Conservation (phyloP, 2,888 invertebrate genomes). For the Callimorpha dominula region DNA sequence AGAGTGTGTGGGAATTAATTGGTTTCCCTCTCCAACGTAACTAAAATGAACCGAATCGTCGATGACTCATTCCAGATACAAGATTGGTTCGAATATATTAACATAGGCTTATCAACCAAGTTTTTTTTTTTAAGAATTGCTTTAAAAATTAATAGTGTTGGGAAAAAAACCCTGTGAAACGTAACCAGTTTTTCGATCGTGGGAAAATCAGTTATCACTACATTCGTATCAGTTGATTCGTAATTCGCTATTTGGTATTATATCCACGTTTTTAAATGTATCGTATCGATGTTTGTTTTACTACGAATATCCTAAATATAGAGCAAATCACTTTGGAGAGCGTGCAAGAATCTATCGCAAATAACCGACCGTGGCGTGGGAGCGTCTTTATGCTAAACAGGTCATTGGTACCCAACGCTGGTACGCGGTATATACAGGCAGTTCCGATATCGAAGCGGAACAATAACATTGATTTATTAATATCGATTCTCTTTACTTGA, state of each 20-base stretch:
- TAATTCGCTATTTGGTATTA: constrained; percentile 59
- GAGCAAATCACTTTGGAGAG: constrained; percentile 83
- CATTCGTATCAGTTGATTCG: constrained; percentile 50
- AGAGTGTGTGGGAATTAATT: constrained; percentile 2
- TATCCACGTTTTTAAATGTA: constrained; percentile 72
- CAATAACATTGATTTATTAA: constrained; percentile 36
- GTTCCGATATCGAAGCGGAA: constrained; percentile 49
- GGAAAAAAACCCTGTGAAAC: constrained; percentile 53
- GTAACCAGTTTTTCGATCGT: constrained; percentile 62
- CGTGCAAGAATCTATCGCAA: constrained; percentile 86
- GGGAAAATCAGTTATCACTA: constrained; percentile 66
- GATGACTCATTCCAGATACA: constrained; percentile 39
- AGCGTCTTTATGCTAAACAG: constrained; percentile 83
- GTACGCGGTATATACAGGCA: constrained; percentile 72
- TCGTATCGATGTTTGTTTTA: constrained; percentile 81
- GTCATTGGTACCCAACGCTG: constrained; percentile 84
- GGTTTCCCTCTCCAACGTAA: background rate
- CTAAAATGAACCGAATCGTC: constrained; percentile 23
- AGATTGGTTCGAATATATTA: constrained; percentile 29
- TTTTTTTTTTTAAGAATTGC: constrained; percentile 50
- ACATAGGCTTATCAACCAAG: constrained; percentile 47
- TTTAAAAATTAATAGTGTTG: constrained; percentile 60
- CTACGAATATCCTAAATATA: constrained; percentile 84
- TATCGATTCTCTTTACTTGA: background rate
- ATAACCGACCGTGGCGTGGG: constrained; percentile 83